Evolutionary conservation across 2,797 vertebrate species (phyloP).

Genomic region (Hippopotamyrus pictus): DNA sequence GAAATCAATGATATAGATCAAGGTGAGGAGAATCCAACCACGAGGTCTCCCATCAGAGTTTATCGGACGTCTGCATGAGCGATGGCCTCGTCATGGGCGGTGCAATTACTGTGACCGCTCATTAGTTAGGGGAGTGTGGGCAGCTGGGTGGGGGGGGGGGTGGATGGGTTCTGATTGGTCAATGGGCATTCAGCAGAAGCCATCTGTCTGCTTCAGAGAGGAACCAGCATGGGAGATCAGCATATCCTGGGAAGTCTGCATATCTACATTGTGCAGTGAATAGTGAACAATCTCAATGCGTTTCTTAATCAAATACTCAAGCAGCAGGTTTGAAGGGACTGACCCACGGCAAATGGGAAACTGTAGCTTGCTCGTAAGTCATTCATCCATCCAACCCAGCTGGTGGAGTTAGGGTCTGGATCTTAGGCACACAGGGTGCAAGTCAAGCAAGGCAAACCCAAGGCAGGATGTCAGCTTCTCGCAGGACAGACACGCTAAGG

Average conservation of each 20-base stretch:
- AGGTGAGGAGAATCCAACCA: conserved; percentile 45
- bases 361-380: not conserved
- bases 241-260: not conserved
- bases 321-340: not conserved
- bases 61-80: conserved; percentile 71
- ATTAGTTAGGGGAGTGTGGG: conserved; percentile 57
- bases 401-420: not conserved
- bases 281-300: not conserved
- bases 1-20: conserved; percentile 73
- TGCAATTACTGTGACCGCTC: conserved; percentile 64
- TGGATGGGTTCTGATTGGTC: not conserved
- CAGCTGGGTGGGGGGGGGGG: not conserved
- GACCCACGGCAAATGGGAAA: not conserved
- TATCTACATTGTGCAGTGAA: not conserved
- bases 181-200: not conserved
- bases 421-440: not conserved
- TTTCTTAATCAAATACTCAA: not conserved
- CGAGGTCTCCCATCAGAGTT: conserved; percentile 28
- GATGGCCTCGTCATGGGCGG: conserved; percentile 62
- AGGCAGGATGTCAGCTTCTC: not conserved
- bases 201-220: not conserved
- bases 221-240: not conserved
- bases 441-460: not conserved
- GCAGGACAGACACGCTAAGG: not conserved
- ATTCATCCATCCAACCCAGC: not conserved